Evolutionary conservation across 2,888 invertebrate genomes (phyloP).

Genomic region (Sialis fuliginosa): DNA sequence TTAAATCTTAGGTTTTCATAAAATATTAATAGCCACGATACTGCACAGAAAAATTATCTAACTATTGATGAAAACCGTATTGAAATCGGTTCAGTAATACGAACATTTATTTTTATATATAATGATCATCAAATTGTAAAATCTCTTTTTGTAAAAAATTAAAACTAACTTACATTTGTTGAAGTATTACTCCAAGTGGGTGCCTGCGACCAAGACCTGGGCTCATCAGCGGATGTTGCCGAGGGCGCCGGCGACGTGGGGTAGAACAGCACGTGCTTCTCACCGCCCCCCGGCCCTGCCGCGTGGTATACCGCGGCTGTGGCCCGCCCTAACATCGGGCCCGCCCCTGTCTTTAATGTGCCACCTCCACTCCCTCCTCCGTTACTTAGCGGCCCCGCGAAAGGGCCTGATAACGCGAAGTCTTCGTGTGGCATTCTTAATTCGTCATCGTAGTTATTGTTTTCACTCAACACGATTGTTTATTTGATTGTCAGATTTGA

Average conservation of each 20-base stretch:
- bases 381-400: slow-evolving; percentile 21
- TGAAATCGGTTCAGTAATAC: no score
- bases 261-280: slow-evolving; percentile 28
- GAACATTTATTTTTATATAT: no score
- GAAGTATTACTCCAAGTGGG: background rate
- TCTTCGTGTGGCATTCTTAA: no score
- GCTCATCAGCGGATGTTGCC: slow-evolving; percentile 21
- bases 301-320: slow-evolving; percentile 16
- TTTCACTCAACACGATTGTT: no score
- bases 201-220: slow-evolving; percentile 20
- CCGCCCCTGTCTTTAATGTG: background rate
- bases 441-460: no score
- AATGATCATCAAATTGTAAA: no score
- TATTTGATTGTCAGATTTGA: no score
- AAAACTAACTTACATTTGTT: background rate
- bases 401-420: no score
- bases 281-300: slow-evolving; percentile 20
- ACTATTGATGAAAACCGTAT: no score
- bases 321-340: slow-evolving; percentile 11
- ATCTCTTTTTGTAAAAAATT: background rate
- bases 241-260: slow-evolving; percentile 25
- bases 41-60: no score
- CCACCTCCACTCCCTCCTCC: slow-evolving; percentile 15
- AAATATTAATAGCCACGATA: no score
- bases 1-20: no score